Evolutionary conservation across 2,797 vertebrate genomes (phyloP), one percentile per base, ranked within the genome.

Genomic region (Lepilemur ruficaudatus): DNA sequence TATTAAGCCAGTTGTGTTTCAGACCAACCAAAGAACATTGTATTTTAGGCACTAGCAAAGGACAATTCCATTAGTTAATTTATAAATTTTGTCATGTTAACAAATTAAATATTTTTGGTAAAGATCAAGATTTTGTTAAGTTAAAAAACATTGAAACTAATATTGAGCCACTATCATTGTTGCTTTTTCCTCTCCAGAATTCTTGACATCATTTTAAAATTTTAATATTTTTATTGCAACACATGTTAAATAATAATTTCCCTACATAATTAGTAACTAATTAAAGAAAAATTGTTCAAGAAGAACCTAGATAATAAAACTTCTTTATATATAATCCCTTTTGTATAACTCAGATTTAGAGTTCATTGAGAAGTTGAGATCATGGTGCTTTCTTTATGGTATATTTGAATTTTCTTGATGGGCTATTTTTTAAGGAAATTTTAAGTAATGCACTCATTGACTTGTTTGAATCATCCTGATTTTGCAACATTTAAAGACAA

Each of bases 61-160:
- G 35, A 0, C 6, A 85, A 65, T 78, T 88, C 17, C 63, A 61
- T 50, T 30, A 55, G 13, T 57, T 48, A 48, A 85, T 70, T 86
- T 94, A 76, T 4, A 70, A 87, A 69, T 92, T 82, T 83, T 94
- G 18, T 52, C 55, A 46, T 28, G 1, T 72, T 85, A 80, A 2
- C 25, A 63, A 94, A 75, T 79, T 69, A 73, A 94, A 67, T 84
- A 57, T 65, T 91, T 91, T 96, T 76, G 22, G 2, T 65, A 46
- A 83, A 69, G 15, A 69, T 38, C 2, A 92, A 78, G 22, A 3
- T 28, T 79, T 86, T 57, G 3, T 61, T 43, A 86, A 72, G 9
- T 81, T 76, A 55, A 52, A 93, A 89, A 70, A 86, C 13, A 50
- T 32, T 80, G 2, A n/a, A 79, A 41, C 15, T 72, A 48, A 63